Evolutionary conservation across 2,888 invertebrate species (phyloP).

Genomic region (Mechanitis messenoides): DNA sequence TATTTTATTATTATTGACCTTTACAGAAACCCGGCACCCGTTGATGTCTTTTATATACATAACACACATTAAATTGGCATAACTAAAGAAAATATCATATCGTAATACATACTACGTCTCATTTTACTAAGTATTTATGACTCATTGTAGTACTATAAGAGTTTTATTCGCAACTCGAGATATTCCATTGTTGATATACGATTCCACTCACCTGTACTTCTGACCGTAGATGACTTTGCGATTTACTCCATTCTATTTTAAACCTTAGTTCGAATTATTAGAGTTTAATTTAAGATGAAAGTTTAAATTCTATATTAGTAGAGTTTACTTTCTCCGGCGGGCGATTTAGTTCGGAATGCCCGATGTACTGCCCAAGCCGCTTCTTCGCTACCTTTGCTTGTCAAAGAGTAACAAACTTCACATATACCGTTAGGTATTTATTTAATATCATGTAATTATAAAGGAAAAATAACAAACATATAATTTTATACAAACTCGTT

Average conservation of each 20-base stretch:
- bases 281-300: slow-evolving; percentile 16
- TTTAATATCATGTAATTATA: not conserved
- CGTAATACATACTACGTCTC: not conserved
- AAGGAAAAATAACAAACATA: not conserved
- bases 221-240: slow-evolving; percentile 23
- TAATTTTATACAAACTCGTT: too few relatives aligned
- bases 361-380: slow-evolving; percentile 60
- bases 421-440: slow-evolving; percentile 19
- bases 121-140: too few relatives aligned
- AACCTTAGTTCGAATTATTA: not conserved
- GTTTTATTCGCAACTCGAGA: slow-evolving; percentile 16
- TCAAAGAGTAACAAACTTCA: slow-evolving; percentile 39
- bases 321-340: slow-evolving; percentile 70
- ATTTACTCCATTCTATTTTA: slow-evolving; percentile 14
- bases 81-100: not conserved
- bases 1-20: slow-evolving; percentile 10
- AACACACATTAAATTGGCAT: not conserved
- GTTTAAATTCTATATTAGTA: slow-evolving; percentile 36
- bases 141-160: slow-evolving; percentile 1
- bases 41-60: slow-evolving; percentile 38
- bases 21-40: slow-evolving; percentile 20
- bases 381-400: slow-evolving; percentile 44
- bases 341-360: slow-evolving; percentile 65
- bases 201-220: slow-evolving; percentile 30
- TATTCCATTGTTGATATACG: slow-evolving; percentile 14